Evolutionary conservation across 2,888 invertebrate genomes (phyloP).

Genomic region (Hofmannophila pseudospretella): DNA sequence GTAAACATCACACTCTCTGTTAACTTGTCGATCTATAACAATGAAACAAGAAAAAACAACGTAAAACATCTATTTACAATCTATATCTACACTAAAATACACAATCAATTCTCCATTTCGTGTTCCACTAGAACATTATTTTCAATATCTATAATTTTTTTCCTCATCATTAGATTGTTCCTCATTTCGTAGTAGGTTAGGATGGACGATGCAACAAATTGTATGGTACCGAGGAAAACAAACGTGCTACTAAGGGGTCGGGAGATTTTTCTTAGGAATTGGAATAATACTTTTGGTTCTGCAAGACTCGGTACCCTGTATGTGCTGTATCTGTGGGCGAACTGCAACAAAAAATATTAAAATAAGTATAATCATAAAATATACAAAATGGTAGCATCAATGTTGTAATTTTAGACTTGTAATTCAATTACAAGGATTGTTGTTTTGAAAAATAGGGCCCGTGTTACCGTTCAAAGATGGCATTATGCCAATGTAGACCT

Average conservation of each 20-base stretch:
- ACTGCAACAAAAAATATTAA: conserved; percentile 65
- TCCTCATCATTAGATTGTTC: conserved; percentile 57
- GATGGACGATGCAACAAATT: conserved; percentile 73
- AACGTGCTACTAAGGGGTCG: conserved; percentile 72
- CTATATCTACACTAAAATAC: conserved; percentile 7
- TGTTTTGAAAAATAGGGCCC: too few species aligned
- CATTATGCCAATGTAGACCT: too few species aligned
- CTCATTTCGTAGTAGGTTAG: conserved; percentile 81
- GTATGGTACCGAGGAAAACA: conserved; percentile 61
- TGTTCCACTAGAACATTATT: conserved; percentile 29
- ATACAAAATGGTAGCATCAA: too few species aligned
- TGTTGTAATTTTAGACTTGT: too few species aligned
- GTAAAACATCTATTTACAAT: conserved; percentile 20
- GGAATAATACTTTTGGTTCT: conserved; percentile 71
- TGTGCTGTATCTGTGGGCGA: conserved; percentile 80
- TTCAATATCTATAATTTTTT: conserved; percentile 56
- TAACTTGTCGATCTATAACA: too few species aligned
- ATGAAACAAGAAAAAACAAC: conserved; percentile 7
- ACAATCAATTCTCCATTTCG: conserved; percentile 1
- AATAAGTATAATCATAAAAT: too few species aligned
- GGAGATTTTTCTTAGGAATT: conserved; percentile 71
- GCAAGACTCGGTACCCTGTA: conserved; percentile 80
- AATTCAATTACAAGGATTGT: too few species aligned
- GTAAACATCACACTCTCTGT: too few species aligned
- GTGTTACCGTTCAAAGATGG: too few species aligned